phyloP scores from a whole-genome alignment of 2,113 vertebrate species.

The Clarias macrocephalus region DNA sequence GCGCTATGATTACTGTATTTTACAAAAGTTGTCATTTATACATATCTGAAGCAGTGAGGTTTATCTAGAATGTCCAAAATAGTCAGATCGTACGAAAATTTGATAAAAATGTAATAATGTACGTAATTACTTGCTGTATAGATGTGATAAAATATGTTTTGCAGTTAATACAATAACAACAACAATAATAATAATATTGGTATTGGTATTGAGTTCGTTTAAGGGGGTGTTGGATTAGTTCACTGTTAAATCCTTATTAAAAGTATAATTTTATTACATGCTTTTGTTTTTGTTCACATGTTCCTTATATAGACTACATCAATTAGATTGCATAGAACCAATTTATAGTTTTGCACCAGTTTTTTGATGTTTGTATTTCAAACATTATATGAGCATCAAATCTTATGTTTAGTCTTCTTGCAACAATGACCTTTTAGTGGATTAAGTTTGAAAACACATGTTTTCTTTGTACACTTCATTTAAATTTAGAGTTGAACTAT shows the following conservation, averaged over 20 bases:
- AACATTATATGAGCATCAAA: neutral
- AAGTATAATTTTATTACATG: neutral
- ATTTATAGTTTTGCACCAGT: neutral
- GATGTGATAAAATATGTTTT: slow-evolving; percentile 33
- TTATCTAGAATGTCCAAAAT: neutral
- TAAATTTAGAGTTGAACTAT: neutral
- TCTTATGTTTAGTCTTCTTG: neutral
- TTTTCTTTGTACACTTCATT: neutral
- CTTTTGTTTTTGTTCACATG: neutral
- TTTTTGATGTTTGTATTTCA: neutral
- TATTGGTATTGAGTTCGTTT: slow-evolving; percentile 34
- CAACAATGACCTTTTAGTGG: too few species aligned
- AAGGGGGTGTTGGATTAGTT: slow-evolving; percentile 23
- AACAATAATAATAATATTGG: neutral
- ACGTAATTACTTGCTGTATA: slow-evolving; percentile 38
- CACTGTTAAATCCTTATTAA: slow-evolving; percentile 16
- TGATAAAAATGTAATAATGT: slow-evolving; percentile 43
- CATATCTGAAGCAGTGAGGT: neutral
- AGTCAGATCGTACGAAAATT: slow-evolving; percentile 27
- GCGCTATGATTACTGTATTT: slow-evolving; percentile 30
- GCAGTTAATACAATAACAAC: neutral
- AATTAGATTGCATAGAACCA: neutral
- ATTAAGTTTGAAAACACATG: neutral
- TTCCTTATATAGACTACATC: neutral
- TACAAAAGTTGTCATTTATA: neutral